A percentile compares a stretch with the other conserved stretches of the same genome.
Conservation (phyloP, 2,113 vertebrate genomes). For the Narcine bancroftii region DNA sequence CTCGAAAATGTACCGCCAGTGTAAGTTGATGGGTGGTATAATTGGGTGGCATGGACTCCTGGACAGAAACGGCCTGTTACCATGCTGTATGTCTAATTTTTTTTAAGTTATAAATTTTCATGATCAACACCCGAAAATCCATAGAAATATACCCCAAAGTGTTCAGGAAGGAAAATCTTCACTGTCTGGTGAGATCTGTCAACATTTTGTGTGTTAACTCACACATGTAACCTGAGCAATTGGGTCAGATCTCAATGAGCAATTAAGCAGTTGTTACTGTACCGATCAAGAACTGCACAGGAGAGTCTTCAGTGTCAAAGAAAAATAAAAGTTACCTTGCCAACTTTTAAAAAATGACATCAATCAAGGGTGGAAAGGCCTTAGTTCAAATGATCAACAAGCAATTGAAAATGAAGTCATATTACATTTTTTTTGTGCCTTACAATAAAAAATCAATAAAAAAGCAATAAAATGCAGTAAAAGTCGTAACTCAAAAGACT, state of each 20-base stretch:
- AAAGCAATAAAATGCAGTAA: not conserved
- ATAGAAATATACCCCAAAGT: no score
- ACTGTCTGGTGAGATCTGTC: no score
- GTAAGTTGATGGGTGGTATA: no score
- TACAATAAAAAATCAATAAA: no score
- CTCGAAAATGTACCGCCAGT: no score
- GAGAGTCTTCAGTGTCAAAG: not conserved
- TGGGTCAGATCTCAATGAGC: not conserved
- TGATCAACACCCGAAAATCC: no score
- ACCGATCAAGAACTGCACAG: not conserved
- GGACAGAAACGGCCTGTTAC: no score
- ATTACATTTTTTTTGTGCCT: no score
- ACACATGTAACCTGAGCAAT: not conserved
- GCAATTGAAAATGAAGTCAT: not conserved
- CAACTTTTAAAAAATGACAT: not conserved
- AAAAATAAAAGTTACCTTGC: not conserved
- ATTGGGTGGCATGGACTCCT: no score
- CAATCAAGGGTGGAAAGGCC: not conserved
- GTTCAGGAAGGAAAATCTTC: no score
- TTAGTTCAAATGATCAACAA: not conserved
- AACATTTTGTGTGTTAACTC: not conserved
- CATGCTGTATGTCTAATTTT: no score
- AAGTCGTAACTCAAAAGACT: not conserved
- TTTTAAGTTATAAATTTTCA: no score
- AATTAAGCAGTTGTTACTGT: not conserved